Conservation (phyloP, 2,797 vertebrate species). For the Vireo griseus region DNA sequence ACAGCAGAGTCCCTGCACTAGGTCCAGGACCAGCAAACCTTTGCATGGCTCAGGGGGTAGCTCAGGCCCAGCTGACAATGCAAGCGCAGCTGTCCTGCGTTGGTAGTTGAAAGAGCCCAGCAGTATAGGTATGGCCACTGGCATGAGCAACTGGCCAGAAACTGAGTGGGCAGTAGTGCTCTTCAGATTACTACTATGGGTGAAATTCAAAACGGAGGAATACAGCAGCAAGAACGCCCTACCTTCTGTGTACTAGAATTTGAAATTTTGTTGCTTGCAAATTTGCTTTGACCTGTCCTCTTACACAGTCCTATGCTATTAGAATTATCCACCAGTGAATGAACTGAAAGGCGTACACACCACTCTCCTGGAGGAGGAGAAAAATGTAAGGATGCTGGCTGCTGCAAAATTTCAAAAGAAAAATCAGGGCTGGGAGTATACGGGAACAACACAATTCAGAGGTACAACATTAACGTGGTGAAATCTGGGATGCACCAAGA, state of each 20-base stretch:
- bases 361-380: neutral
- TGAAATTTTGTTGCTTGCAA: neutral
- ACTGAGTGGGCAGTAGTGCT: accelerated
- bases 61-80: neutral
- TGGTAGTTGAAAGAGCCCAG: neutral
- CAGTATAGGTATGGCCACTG: neutral
- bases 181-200: neutral
- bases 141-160: neutral
- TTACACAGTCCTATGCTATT: neutral
- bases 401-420: neutral
- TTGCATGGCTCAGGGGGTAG: neutral
- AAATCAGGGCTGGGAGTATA: neutral
- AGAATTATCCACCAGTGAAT: neutral
- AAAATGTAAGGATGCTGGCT: neutral
- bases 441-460: accelerated
- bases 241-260: neutral
- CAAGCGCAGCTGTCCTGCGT: neutral
- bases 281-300: neutral
- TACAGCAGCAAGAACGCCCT: neutral
- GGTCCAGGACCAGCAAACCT: neutral
- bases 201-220: neutral
- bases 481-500: neutral
- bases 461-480: neutral
- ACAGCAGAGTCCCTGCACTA: neutral
- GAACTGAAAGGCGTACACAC: neutral